Percentiles rank a stretch among this genome's conserved stretches.
These are phyloP conservation scores for Octodon degus DNA, from an alignment of 2,113 vertebrate species.

Conservation along the genomic window DNA sequence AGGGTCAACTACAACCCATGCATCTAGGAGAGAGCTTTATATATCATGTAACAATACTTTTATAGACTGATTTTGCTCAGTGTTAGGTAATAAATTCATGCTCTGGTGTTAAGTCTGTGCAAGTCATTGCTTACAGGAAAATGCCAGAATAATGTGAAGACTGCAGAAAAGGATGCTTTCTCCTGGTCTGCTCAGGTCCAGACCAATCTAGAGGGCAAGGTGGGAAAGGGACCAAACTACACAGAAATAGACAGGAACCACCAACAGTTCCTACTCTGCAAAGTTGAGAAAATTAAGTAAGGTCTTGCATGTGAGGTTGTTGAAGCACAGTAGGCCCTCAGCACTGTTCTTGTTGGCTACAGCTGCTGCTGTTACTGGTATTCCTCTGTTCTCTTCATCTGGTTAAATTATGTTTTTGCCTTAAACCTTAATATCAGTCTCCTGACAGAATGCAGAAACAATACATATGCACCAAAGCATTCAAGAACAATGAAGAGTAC, in stretches of 20 bases:
- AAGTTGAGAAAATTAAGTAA: background rate
- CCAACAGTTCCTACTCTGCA: background rate
- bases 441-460: background rate
- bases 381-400: too few species aligned
- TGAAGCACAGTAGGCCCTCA: background rate
- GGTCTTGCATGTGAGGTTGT: background rate
- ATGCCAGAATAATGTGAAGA: background rate
- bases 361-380: rapidly evolving
- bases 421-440: background rate
- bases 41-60: background rate
- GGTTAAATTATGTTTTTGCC: background rate
- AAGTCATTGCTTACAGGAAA: background rate
- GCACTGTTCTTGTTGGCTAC: background rate
- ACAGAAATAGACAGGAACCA: background rate
- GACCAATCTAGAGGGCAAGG: background rate
- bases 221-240: background rate
- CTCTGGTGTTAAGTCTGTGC: background rate
- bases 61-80: background rate
- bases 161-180: background rate
- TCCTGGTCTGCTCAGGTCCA: background rate
- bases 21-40: background rate
- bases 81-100: background rate
- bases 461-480: background rate
- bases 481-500: background rate
- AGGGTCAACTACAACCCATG: background rate